Evolutionary conservation across 2,888 invertebrate species (phyloP), one percentile per base, ranked within the genome.

Genomic region (Cosmorhoe ocellata): DNA sequence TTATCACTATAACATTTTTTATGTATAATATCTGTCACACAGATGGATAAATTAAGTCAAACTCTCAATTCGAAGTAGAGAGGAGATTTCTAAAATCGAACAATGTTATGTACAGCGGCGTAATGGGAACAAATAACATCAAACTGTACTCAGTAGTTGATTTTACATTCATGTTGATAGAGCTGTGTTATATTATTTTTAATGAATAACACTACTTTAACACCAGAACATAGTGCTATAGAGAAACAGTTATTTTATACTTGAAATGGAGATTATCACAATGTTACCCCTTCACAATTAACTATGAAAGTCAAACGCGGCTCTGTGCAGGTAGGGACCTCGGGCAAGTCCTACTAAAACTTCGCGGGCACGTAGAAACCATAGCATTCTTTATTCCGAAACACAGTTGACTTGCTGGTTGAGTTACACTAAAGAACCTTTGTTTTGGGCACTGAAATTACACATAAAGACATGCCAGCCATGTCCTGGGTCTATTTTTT

Each of bases 181-280:
- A 18, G 18, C 18, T 18, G 18, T 18, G 2, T 4, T 5, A 7
- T 24, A 24, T 7, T 3, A 24, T 34, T 11, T 4, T 5, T 13
- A 9, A 13, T 32, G n/a, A 7, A 18, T 42, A 39, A 7, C 32
- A 24, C 38, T 36, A 28, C 43, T 26, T 8, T 43, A 10, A 8
- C 34, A 14, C 13, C 13, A 8, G 44, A 27, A 27, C 38, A 50
- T 28, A 43, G 10, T 33, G 28, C n/a, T 32, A 33, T 37, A 42
- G 9, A 33, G 37, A 30, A 28, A 14, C 13, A 30, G 31, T 28
- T 18, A 40, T 28, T 22, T 11, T 36, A 26, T 36, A 14, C 4
- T 42, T 28, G 3, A 39, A 32, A 28, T 34, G 5, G 28, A 37
- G 24, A 41, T 38, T 51, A 51, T 51, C 51, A 45, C 47, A 52